Evolutionary conservation across 2,888 invertebrate genomes (phyloP).

Genomic region (Dicyrtoma fusca): DNA sequence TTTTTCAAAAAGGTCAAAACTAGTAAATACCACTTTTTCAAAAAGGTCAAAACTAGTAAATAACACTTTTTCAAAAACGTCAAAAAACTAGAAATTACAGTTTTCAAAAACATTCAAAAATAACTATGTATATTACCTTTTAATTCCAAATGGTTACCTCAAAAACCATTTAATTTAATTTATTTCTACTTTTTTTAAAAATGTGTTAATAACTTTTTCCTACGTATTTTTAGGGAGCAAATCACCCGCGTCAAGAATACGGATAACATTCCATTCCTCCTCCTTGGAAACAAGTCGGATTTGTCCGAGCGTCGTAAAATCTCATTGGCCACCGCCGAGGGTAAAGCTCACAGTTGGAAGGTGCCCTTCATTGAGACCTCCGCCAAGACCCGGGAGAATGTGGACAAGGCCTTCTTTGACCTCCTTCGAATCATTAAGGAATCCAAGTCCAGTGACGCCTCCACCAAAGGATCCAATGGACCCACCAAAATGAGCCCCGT

Average conservation of each 20-base stretch:
- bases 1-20: no score
- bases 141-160: no score
- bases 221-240: slow-evolving; percentile 85
- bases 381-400: slow-evolving; percentile 97
- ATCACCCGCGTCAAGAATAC: slow-evolving; percentile 98
- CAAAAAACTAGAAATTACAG: no score
- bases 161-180: background rate
- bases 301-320: slow-evolving; percentile 81
- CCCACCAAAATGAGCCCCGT: slow-evolving; percentile 19
- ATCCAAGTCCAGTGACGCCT: background rate
- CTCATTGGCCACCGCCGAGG: slow-evolving; percentile 80
- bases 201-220: slow-evolving; percentile 18
- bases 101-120: no score
- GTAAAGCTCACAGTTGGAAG: slow-evolving; percentile 89
- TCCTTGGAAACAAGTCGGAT: slow-evolving; percentile 99
- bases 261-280: slow-evolving; percentile 96
- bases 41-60: no score
- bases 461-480: background rate
- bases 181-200: background rate
- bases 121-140: no score
- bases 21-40: no score
- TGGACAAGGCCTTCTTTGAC: slow-evolving; percentile 76
- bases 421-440: slow-evolving; percentile 23
- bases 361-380: slow-evolving; percentile 99
- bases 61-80: no score